These are phyloP conservation scores for Raja brachyura DNA, from an alignment of 2,113 vertebrate genomes.

Conservation along the genomic window DNA sequence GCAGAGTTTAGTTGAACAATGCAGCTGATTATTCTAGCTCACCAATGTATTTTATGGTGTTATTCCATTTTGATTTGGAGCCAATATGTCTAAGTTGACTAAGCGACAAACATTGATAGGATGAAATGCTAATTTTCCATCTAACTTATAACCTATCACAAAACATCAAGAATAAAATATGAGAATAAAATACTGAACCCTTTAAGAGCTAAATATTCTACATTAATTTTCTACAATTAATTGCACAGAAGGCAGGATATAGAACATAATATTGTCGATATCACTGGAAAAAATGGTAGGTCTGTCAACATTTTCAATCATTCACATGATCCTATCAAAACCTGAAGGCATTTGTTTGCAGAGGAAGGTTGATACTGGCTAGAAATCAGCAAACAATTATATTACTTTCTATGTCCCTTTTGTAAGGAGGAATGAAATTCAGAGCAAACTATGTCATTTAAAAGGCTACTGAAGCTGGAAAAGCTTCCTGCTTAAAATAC, in stretches of 20 bases:
- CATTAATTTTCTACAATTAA: not conserved
- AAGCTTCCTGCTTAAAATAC: not conserved
- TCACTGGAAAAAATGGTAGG: not conserved
- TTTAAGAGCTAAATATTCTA: not conserved
- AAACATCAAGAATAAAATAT: not conserved
- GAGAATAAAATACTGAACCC: not conserved
- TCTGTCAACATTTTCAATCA: not conserved
- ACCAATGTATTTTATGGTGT: conserved; percentile 4
- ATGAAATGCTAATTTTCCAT: not conserved
- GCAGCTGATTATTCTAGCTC: not conserved
- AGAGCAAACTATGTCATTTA: not conserved
- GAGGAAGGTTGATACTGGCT: not conserved
- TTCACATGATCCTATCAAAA: not conserved
- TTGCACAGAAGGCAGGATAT: not conserved
- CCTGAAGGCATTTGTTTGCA: not conserved
- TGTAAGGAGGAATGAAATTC: not conserved
- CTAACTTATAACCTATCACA: not conserved
- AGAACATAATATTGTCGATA: not conserved
- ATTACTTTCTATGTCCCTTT: not conserved
- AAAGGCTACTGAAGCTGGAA: not conserved
- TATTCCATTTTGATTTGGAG: not conserved
- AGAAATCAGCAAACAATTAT: not conserved
- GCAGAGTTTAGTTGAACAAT: not conserved
- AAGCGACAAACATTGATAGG: not conserved
- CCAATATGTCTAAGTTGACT: not conserved